Base-by-base conservation (phyloP, 2,113 vertebrate genomes). In the Solea solea region DNA sequence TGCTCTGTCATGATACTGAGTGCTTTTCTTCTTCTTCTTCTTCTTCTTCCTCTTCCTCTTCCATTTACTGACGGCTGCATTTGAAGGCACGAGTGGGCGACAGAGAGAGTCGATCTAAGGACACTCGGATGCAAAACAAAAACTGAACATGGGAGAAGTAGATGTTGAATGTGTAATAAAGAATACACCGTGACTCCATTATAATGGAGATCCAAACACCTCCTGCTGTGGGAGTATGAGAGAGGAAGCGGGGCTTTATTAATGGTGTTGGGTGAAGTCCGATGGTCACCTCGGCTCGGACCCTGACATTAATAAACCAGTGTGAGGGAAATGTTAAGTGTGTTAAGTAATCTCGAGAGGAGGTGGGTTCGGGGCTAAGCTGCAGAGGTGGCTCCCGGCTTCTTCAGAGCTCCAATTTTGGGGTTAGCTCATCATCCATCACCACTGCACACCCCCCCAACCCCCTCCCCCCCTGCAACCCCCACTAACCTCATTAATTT, bases 401-500 rank as follows among this genome's bases (percentile, higher is more conserved):
- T 76, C 63, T 85, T 78, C 72, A 41, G 62, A 72, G 72, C 80
- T 83, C 69, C 65, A 71, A 74, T 84, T 90, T 88, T 72, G 69
- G 83, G 76, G 79, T 88, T 83, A 81, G 72, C 53, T 89, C 76
- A 77, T 86, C 86, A 92, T 91, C 83, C 80, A 89, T 90, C 86
- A 89, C 65, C 58, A 44, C 9, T 15, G 25, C 51, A 67, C 58
- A 71, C 82, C 71, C 74, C 40, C 53, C 69, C n/a, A n/a, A n/a
- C n/a, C n/a, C n/a, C n/a, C n/a, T n/a, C n/a, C 58, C 73, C 82
- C 72, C 72, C 39, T 51, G 63, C 21, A 56, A 89, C 87, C 80
- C 77, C 77, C 53, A 62, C 75, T 81, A 82, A 91, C 81, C 84
- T 91, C 88, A 92, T 93, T 92, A 89, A 90, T 90, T 88, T 85